Evolutionary conservation across 2,888 invertebrate genomes (phyloP).

Genomic region (Xylota sylvarum): DNA sequence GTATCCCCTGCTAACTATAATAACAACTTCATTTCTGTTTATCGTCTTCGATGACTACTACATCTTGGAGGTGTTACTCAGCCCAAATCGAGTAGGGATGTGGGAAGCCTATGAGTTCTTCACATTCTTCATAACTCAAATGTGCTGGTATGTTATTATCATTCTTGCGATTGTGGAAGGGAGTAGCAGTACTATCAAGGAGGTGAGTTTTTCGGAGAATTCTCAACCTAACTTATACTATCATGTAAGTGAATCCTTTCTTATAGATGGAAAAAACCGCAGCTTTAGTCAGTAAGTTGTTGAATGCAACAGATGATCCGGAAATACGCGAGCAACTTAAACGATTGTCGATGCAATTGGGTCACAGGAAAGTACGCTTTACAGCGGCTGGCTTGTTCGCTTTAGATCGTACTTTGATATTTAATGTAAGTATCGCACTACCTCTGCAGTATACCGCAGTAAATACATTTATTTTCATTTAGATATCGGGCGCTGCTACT

Average conservation of each 20-base stretch:
- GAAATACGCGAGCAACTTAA: constrained; percentile 82
- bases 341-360: constrained; percentile 83
- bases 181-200: constrained; percentile 81
- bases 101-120: constrained; percentile 83
- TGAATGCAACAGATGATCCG: constrained; percentile 82
- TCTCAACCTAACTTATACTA: too few species aligned
- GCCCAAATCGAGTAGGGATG: constrained; percentile 80
- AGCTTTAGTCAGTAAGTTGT: constrained; percentile 82
- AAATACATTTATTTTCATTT: constrained; percentile 40
- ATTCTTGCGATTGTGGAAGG: constrained; percentile 83
- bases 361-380: constrained; percentile 82
- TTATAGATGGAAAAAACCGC: constrained; percentile 79
- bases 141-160: constrained; percentile 82
- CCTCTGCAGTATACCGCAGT: not conserved
- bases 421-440: constrained; percentile 81
- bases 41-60: constrained; percentile 83
- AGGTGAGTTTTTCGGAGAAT: constrained; percentile 56
- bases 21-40: constrained; percentile 83
- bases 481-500: constrained; percentile 84
- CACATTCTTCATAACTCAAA: constrained; percentile 82
- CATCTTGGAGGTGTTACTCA: constrained; percentile 82
- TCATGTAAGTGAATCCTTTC: not conserved
- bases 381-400: constrained; percentile 84
- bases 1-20: constrained; percentile 83
- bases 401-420: constrained; percentile 84